Percentiles rank a stretch among this genome's conserved stretches.
Conservation (phyloP, 2,888 invertebrate species). For the Ctena decussata region DNA sequence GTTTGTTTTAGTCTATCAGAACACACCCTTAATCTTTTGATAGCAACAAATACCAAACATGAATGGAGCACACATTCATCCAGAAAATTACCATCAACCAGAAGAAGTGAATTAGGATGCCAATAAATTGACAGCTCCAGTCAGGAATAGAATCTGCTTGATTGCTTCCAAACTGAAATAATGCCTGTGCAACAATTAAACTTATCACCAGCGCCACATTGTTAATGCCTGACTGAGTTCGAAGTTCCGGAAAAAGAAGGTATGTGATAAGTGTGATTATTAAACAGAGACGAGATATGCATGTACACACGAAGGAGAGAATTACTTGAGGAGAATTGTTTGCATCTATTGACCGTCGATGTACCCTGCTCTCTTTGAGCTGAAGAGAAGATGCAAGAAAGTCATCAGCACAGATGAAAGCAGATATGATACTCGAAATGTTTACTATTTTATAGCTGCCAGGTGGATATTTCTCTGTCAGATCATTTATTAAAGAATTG, state of each 20-base stretch:
- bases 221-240: conserved; percentile 57
- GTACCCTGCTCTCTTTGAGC: too few species aligned
- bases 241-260: too few species aligned
- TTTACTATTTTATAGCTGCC: background rate
- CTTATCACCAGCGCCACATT: conserved; percentile 34
- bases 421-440: background rate
- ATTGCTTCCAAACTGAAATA: conserved; percentile 44
- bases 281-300: too few species aligned
- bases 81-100: conserved; percentile 50
- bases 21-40: background rate
- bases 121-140: conserved; percentile 26
- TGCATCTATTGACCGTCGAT: too few species aligned
- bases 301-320: conserved; percentile 28
- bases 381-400: too few species aligned
- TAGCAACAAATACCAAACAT: conserved; percentile 32
- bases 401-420: background rate
- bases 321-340: too few species aligned
- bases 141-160: conserved; percentile 14
- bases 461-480: background rate
- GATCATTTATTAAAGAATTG: too few species aligned
- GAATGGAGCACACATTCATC: conserved; percentile 53
- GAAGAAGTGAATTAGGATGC: conserved; percentile 45
- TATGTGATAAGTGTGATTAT: too few species aligned
- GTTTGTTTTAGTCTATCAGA: background rate
- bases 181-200: conserved; percentile 44